These are phyloP conservation scores for Polyploca ridens DNA, from an alignment of 2,888 invertebrate genomes.

Conservation along the genomic window DNA sequence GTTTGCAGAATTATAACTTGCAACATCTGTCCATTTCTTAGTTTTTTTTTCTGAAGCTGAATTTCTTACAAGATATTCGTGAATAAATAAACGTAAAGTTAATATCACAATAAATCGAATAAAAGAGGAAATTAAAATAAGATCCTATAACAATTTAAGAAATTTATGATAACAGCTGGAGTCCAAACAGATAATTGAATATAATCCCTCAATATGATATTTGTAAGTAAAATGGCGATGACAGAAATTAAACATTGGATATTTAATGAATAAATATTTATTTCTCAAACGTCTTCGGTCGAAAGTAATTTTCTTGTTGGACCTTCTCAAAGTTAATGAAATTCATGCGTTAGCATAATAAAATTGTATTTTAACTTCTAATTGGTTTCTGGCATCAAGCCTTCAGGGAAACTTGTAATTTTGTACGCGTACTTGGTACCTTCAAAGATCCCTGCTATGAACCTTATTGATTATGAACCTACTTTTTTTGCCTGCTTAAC, in stretches of 20 bases:
- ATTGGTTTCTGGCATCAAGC: neutral
- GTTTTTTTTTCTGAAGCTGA: too few species aligned
- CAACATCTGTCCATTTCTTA: too few species aligned
- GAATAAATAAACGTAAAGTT: neutral
- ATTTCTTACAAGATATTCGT: too few species aligned
- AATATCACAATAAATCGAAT: neutral
- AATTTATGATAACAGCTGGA: neutral
- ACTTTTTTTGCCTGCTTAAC: too few species aligned
- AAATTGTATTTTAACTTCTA: conserved; percentile 2
- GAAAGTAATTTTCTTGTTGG: neutral
- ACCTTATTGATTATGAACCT: too few species aligned
- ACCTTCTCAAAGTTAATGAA: neutral
- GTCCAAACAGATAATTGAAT: neutral
- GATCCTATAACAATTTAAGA: neutral
- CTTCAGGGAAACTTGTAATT: neutral
- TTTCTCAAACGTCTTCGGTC: neutral
- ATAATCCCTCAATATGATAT: neutral
- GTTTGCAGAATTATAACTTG: too few species aligned
- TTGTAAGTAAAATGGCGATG: neutral
- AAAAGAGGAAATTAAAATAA: neutral
- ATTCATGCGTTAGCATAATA: conserved; percentile 5
- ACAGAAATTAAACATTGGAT: neutral
- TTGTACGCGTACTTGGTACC: neutral
- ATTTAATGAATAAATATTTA: neutral
- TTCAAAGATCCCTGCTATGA: too few species aligned